Base-by-base conservation (phyloP, 30 jellyfish, hydroid and myxozoan species). In the Chironex yamaguchii region DNA sequence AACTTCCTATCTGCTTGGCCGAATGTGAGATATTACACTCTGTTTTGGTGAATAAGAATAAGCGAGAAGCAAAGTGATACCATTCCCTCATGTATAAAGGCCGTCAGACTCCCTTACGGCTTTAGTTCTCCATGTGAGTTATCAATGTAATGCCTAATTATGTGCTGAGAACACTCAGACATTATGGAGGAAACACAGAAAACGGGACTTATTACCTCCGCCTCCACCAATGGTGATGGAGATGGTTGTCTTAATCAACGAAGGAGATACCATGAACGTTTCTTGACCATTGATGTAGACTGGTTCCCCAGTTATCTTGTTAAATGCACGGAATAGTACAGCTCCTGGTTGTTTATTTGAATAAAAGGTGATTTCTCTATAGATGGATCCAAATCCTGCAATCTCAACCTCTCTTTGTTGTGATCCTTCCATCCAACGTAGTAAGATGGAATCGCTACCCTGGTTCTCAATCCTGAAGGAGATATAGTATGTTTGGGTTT, bases 301-400 rank as follows among this genome's bases (percentile, higher is more conserved):
- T 0, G 73, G 84, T 11, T 31, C 14, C 32, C 69, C 79, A 1
- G 85, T 78, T n/a, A 52, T 71, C 54, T 88, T 78, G 14, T 88
- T 89, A 72, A 52, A 76, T 0, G 73, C 96, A 70, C 71, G 68
- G 13, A 88, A 14, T 73, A 67, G 84, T 2, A 78, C 89, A 11
- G 96, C 50, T 3, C 91, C 96, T 3, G 96, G 96, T 25, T 67
- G 91, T 49, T 28, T 33, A 49, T 32, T 67, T 3, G 96, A 66
- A 1, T 91, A 53, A 32, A 65, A 67, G 1, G 79, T 64, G 54
- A 88, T 50, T 27, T 79, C 89, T 22, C 69, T 88, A 20, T 42
- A 49, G 68, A 79, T 88, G 6, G 30, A 54, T 42, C 66, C 85
- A 6, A 86, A 89, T 1, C 88, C 89, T 24, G 70, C 17, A 0